Conservation (phyloP, 2,113 vertebrate genomes). For the Corapipo altera region DNA sequence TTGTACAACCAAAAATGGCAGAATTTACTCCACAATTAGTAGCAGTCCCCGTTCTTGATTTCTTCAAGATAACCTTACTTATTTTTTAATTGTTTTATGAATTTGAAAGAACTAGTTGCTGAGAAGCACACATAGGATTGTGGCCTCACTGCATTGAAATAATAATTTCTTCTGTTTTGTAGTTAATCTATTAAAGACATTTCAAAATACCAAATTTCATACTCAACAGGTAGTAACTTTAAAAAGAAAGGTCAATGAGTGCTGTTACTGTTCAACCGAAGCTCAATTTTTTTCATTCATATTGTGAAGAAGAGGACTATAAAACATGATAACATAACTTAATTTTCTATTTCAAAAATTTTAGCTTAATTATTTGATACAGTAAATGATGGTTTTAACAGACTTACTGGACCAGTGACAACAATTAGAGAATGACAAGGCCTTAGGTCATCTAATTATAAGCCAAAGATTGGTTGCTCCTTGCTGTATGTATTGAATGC, state of each 20-base stretch:
- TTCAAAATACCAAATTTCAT: background rate
- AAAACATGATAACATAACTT: background rate
- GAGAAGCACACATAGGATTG: background rate
- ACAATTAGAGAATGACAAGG: background rate
- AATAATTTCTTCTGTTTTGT: background rate
- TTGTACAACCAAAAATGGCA: background rate
- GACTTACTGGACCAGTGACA: background rate
- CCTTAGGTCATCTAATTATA: background rate
- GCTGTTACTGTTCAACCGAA: background rate
- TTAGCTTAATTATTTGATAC: background rate
- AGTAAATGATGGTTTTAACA: background rate
- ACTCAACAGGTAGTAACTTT: background rate
- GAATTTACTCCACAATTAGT: background rate
- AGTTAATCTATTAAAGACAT: background rate
- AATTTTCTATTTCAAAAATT: background rate
- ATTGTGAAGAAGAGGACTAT: background rate
- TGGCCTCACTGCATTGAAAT: background rate
- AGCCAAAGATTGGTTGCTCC: background rate
- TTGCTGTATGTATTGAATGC: background rate
- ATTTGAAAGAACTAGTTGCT: background rate
- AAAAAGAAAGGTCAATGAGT: background rate
- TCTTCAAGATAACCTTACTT: background rate
- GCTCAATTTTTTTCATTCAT: background rate
- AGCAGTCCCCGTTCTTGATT: background rate
- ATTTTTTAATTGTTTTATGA: background rate